A percentile compares a stretch with the other conserved stretches of the same genome.
phyloP scores from a whole-genome alignment of 1,140 invertebrate species.

The Akabosia matsudoensis region DNA sequence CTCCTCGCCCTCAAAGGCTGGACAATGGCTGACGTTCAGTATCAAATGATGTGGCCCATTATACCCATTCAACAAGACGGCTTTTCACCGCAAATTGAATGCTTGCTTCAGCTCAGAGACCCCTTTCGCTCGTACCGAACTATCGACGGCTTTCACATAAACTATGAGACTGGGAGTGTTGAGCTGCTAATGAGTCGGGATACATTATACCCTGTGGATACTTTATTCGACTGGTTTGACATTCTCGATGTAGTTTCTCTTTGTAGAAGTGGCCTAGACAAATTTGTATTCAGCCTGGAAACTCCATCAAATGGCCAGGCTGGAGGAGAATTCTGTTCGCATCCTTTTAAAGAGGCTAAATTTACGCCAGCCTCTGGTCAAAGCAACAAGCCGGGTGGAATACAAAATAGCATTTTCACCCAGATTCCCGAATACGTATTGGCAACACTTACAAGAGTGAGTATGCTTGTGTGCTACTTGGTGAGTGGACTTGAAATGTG shows the following conservation, averaged over 20 bases:
- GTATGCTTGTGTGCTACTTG: slow-evolving; percentile 27
- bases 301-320: slow-evolving; percentile 11
- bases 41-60: slow-evolving; percentile 18
- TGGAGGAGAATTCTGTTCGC: neutral
- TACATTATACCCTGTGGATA: neutral
- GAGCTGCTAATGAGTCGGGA: slow-evolving; percentile 12
- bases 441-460: slow-evolving; percentile 8
- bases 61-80: slow-evolving; percentile 1
- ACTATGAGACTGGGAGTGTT: slow-evolving; percentile 26
- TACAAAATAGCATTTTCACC: neutral
- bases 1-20: slow-evolving; percentile 17
- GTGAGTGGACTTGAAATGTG: slow-evolving; percentile 32
- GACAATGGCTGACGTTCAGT: slow-evolving; percentile 17
- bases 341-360: slow-evolving; percentile 27
- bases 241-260: slow-evolving; percentile 32
- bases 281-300: slow-evolving; percentile 23
- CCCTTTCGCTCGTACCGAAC: slow-evolving; percentile 6
- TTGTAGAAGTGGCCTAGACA: slow-evolving; percentile 2
- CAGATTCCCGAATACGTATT: slow-evolving; percentile 24
- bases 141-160: slow-evolving; percentile 36
- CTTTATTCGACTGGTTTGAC: slow-evolving; percentile 28
- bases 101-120: slow-evolving; percentile 10
- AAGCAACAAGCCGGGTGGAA: neutral
- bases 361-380: neutral
- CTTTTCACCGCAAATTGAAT: neutral